These are phyloP conservation scores for Drosophila percnosoma DNA, from an alignment of 2,888 invertebrate genomes.

Conservation along the genomic window DNA sequence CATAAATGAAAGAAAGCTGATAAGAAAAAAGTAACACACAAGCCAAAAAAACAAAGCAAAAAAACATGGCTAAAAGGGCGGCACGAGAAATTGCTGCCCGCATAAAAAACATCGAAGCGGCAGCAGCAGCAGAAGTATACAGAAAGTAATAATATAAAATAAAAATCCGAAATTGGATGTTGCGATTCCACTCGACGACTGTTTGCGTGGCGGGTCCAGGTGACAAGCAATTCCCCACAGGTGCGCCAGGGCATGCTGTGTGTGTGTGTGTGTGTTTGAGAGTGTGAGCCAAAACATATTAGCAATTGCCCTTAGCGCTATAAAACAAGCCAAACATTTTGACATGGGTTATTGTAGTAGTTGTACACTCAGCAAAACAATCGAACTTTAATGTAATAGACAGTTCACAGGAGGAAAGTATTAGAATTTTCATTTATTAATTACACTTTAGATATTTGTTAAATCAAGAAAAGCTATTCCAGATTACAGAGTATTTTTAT, in stretches of 20 bases:
- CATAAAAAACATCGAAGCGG: slow-evolving; percentile 48
- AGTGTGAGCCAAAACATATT: slow-evolving; percentile 51
- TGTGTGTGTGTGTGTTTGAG: not conserved
- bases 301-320: slow-evolving; percentile 74
- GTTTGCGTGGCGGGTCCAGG: slow-evolving; percentile 59
- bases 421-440: not conserved
- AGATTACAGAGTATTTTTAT: not conserved
- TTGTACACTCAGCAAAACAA: not conserved
- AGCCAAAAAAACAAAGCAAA: not conserved
- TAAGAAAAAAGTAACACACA: slow-evolving; percentile 55
- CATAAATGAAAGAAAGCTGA: slow-evolving; percentile 79
- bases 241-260: slow-evolving; percentile 45
- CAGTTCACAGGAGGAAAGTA: not conserved
- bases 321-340: slow-evolving; percentile 70
- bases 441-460: not conserved
- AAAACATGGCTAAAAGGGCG: slow-evolving; percentile 38
- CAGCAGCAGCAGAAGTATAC: slow-evolving; percentile 2
- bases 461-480: not conserved
- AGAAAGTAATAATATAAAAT: slow-evolving; percentile 39
- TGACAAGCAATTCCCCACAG: slow-evolving; percentile 77
- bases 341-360: slow-evolving; percentile 61
- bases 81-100: slow-evolving; percentile 68
- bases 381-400: not conserved
- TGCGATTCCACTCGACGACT: slow-evolving; percentile 45
- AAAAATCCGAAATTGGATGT: slow-evolving; percentile 71